Percentiles rank a stretch among this genome's conserved stretches.
Evolutionary conservation across 2,888 invertebrate species (phyloP).

Genomic region (Orthosia incerta): DNA sequence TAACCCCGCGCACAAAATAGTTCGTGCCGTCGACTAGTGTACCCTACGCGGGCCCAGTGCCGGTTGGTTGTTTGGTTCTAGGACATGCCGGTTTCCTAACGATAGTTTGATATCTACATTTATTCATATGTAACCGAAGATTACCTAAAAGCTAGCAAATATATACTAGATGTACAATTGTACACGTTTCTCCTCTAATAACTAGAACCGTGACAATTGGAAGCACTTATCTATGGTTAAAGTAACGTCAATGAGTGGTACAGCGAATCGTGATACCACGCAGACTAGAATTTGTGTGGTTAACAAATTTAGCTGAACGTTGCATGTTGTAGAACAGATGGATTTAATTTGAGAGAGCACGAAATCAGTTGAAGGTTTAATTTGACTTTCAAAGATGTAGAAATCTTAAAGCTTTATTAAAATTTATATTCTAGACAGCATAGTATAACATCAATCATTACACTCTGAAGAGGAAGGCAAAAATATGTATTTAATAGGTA

Average conservation of each 20-base stretch:
- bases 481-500: too few species aligned
- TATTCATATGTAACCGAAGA: not conserved
- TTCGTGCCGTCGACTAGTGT: too few species aligned
- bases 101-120: too few species aligned
- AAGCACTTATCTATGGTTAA: slow-evolving; percentile 32
- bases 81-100: too few species aligned
- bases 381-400: not conserved
- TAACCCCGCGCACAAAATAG: too few species aligned
- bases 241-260: not conserved
- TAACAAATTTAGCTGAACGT: slow-evolving; percentile 1
- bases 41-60: too few species aligned
- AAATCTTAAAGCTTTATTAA: not conserved
- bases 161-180: slow-evolving; percentile 14
- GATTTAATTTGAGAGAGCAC: slow-evolving; percentile 19
- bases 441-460: too few species aligned
- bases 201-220: slow-evolving; percentile 32
- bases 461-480: not conserved
- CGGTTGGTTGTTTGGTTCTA: too few species aligned
- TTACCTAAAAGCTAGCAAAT: slow-evolving; percentile 1
- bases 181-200: slow-evolving; percentile 34
- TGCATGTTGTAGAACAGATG: not conserved
- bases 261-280: slow-evolving; percentile 26
- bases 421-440: too few species aligned
- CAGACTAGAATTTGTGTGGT: not conserved
- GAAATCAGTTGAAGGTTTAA: not conserved